Conservation (phyloP, 2,797 vertebrate genomes). For the Heliangelus exortis region DNA sequence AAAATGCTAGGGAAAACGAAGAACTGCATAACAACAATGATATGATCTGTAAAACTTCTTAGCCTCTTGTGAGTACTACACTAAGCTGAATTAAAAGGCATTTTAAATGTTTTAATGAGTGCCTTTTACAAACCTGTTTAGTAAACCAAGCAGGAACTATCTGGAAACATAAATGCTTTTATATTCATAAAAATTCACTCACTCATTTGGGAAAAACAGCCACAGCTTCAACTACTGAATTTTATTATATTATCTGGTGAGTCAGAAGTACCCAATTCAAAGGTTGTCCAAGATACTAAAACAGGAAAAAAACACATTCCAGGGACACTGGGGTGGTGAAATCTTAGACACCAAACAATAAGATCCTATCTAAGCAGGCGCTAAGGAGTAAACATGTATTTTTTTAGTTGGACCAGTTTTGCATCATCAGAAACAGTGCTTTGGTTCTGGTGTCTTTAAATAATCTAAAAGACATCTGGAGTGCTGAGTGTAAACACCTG, state of each 20-base stretch:
- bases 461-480: constrained; percentile 46
- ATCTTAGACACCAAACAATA: background rate
- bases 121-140: background rate
- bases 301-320: background rate
- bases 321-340: background rate
- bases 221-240: background rate
- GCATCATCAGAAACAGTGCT: background rate
- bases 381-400: background rate
- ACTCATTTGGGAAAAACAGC: background rate
- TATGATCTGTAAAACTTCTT: background rate
- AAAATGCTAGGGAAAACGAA: background rate
- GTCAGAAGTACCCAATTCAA: background rate
- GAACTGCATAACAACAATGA: background rate
- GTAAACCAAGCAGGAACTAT: background rate
- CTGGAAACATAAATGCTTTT: background rate
- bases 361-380: background rate
- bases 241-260: rapidly evolving
- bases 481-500: constrained; percentile 26
- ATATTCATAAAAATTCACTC: background rate
- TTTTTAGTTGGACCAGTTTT: background rate
- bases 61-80: background rate
- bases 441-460: background rate
- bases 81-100: background rate
- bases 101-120: background rate
- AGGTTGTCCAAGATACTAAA: background rate